Base-by-base conservation (phyloP, 1,140 invertebrate genomes). In the Drosophila kurseongensis region DNA sequence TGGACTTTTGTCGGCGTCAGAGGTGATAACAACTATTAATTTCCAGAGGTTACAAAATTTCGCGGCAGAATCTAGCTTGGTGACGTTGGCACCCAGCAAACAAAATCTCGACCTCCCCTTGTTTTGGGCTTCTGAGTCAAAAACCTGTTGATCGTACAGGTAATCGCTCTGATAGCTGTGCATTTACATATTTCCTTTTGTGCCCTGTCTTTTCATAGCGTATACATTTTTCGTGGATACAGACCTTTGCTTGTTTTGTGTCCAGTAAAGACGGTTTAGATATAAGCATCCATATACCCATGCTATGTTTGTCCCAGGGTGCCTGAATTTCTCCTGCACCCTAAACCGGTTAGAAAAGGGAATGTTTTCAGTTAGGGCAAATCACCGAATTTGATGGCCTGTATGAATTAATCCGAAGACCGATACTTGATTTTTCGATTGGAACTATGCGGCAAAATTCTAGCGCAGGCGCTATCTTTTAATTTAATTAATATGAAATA, bases 11-110 rank as follows among this genome's bases (percentile, higher is more conserved):
- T 13, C 42, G 29, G 27, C 18, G 4, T 13, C 5, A 44, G 41
- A 47, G 47, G 14, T 57, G 75, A 86, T 81, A 85, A 65, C 42
- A 27, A 45, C 59, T 66, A 59, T 51, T 52, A 68, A 48, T 48
- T 23, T 41, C 38, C 48, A 54, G 55, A 38, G 56, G 40, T 57
- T 41, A 32, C 41, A 73, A 42, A 35, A 16, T 16, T 16, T 66
- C 18, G 10, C 23, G 44, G 29, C 29, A 36, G 27, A 48, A 55
- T 61, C 48, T 29, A 27, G 47, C 51, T 36, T 73, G 80, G 60
- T 88, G 83, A 89, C 84, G 79, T 76, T 88, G 75, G 40, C 82
- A 81, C 40, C 51, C 61, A 44, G n/a, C 38, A 32, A 65, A 18
- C 59, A 23, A 60, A 63, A 6, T 45, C 14, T 32, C 36, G 14